These are phyloP conservation scores for Lutjanus campechanus DNA, from an alignment of 2,797 vertebrate species.

Conservation along the genomic window DNA sequence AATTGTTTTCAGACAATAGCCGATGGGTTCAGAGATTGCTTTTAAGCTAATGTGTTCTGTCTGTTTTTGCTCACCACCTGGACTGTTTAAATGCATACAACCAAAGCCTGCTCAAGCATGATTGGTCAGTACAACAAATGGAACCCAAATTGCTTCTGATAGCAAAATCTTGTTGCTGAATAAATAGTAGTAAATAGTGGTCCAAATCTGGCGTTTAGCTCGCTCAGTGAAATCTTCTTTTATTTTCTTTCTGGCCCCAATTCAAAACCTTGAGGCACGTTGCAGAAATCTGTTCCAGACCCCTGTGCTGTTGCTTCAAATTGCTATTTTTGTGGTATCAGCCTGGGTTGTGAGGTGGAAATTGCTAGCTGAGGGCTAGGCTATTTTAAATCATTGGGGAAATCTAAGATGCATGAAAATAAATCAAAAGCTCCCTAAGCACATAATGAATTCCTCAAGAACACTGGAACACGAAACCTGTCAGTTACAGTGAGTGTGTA, in stretches of 20 bases:
- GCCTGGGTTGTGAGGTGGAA: neutral
- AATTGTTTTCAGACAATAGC: no score
- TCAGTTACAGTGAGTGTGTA: neutral
- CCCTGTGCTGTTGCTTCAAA: neutral
- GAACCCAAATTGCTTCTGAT: no score
- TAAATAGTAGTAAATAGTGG: neutral
- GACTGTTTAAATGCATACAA: no score
- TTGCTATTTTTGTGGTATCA: conserved; percentile 4
- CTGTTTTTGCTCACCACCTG: no score
- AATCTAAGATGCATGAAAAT: conserved; percentile 6
- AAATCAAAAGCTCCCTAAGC: neutral
- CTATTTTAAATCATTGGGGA: conserved; percentile 4
- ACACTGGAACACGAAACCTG: neutral
- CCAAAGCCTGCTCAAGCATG: no score
- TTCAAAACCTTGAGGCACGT: neutral
- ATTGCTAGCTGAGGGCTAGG: neutral
- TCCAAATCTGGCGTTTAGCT: neutral
- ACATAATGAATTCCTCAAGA: neutral
- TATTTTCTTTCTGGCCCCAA: neutral
- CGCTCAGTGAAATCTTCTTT: neutral
- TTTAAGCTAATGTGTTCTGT: no score
- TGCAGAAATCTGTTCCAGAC: neutral
- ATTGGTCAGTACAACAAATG: no score
- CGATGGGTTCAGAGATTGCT: no score
- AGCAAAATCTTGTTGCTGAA: no score